Base-by-base conservation (phyloP, 2,797 vertebrate species). In the Rachycentron canadum region DNA sequence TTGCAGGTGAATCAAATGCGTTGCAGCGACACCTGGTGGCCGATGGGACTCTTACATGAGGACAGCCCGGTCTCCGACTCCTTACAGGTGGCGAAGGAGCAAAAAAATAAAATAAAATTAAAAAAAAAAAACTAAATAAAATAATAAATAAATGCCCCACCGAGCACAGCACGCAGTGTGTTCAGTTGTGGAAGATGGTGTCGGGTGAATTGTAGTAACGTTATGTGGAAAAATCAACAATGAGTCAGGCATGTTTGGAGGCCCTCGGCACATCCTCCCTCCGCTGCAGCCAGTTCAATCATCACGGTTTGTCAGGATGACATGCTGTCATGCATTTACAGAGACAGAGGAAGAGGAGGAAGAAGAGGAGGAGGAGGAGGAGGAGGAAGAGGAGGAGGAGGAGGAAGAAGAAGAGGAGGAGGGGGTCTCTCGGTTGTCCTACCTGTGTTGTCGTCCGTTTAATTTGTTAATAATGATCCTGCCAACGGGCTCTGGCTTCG, bases 371-470 rank as follows among this genome's bases (percentile, higher is more conserved):
- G 49, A 17, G 8, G 13, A 23, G 25, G 25, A 14, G 26, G 26
- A 19, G 9, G 8, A 10, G 36, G 36, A 3, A 19, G 43, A 6
- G 17, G 5, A n/a, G n/a, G n/a, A n/a, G n/a, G n/a, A n/a, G n/a
- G n/a, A n/a, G n/a, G n/a, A n/a, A n/a, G n/a, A n/a, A n/a, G n/a
- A n/a, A n/a, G n/a, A n/a, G 23, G 12, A 23, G n/a, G 21, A 23
- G 57, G 26, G 56, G 34, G 47, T 59, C 49, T n/a, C n/a, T 36
- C 53, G 7, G 38, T 1, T 50, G 5, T 2, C 84, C 85, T 84
- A 91, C 89, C 91, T 87, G 73, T 17, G 53, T 40, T 38, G 63
- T 79, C 38, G 80, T 45, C 81, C 66, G 68, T n/a, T 63, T 28
- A 58, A 66, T 69, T 78, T 38, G 77, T 53, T 34, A 67, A 71